phyloP scores from a whole-genome alignment of 92 coral and sea anemone genomes.

The Siderastrea siderea region DNA sequence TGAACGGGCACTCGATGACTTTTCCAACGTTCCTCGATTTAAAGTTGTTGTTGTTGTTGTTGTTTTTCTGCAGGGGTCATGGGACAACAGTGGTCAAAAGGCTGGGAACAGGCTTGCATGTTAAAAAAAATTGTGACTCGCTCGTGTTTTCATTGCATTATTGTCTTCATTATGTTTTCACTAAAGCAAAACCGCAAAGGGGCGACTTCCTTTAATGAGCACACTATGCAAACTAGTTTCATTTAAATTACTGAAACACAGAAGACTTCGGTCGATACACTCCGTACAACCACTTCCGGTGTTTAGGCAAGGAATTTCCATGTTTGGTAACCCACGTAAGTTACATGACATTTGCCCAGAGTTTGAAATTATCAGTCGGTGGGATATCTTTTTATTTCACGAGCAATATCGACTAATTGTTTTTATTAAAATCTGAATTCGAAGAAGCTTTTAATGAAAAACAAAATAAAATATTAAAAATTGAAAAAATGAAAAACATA shows the following conservation, averaged over 20 bases:
- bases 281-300: constrained; percentile 40
- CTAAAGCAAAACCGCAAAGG: constrained; percentile 12
- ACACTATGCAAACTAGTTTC: neutral
- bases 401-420: neutral
- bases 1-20: too few species aligned
- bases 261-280: neutral
- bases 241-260: neutral
- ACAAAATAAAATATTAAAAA: neutral
- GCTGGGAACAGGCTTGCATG: too few species aligned
- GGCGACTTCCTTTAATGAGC: constrained; percentile 23
- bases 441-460: neutral
- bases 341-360: constrained; percentile 14
- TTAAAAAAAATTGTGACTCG: neutral
- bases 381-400: neutral
- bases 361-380: neutral
- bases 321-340: constrained; percentile 37
- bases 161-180: neutral
- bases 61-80: too few species aligned
- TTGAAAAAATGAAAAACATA: neutral
- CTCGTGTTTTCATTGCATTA: neutral
- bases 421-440: neutral
- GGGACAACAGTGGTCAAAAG: too few species aligned
- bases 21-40: too few species aligned
- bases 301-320: constrained; percentile 18
- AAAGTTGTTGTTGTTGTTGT: too few species aligned